Evolutionary conservation across 2,797 vertebrate species (phyloP), one percentile per base, ranked within the genome.

Genomic region (Helostoma temminkii): DNA sequence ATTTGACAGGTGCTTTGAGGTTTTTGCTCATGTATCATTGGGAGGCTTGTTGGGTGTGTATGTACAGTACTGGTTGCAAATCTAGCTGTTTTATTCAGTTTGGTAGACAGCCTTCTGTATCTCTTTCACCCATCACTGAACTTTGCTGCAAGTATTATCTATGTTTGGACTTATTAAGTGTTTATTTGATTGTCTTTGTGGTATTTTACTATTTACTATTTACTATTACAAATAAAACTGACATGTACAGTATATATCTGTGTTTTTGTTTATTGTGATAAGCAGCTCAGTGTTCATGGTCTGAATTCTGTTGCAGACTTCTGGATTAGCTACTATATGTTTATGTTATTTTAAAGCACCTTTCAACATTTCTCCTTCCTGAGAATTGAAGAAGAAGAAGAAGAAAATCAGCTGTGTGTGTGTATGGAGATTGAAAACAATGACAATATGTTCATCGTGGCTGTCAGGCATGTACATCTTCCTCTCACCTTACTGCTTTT

Each of bases 1-100:
- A 68, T 75, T 84, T 89, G 89, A 90, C 85, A 85, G 81, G 87
- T 83, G 81, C 80, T 76, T 77, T 82, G 65, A 77, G 66, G 52
- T 73, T 65, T 82, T 47, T 70, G 47, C 57, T 62, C 41, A 39
- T 21, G 67, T 69, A 19, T 50, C 57, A 42, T 55, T 58, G 32
- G 63, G 53, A 37, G 25, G 66, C 25, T 48, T 53, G 37, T 32
- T 50, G n/a, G 25, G 25, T 46, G 48, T n/a, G 26, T 18, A 32
- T 43, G 54, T 66, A 34, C 59, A 62, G 34, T 46, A 45, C 15
- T 45, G 14, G 54, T 64, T 76, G 62, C 19, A 72, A 72, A 78
- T 66, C 61, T 88, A 83, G 73, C 69, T 52, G 25, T 57, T 64
- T 73, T 57, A 71, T 81, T 82, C 52, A 70, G 36, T 82, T 81